A percentile compares a stretch with the other conserved stretches of the same genome.
Conservation (phyloP, 2,113 vertebrate genomes). For the Alethe castanea region DNA sequence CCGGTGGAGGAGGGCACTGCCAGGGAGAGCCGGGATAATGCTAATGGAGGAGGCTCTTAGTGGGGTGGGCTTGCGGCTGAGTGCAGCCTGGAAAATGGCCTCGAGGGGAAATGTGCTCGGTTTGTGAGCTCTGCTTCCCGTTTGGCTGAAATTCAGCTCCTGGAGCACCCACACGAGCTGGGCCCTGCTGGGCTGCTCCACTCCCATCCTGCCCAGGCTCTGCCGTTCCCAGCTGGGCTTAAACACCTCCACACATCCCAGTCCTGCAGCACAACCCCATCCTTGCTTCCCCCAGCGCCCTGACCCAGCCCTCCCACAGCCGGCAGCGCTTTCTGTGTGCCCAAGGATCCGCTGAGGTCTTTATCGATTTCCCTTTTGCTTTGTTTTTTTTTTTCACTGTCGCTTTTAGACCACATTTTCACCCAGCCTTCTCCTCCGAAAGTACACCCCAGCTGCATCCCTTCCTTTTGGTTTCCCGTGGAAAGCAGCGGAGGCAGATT, state of each 20-base stretch:
- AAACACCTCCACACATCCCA: neutral
- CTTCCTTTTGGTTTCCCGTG: neutral
- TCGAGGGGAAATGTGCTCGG: neutral
- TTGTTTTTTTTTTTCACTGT: neutral
- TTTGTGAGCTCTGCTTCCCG: neutral
- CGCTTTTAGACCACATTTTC: neutral
- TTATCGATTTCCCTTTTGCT: neutral
- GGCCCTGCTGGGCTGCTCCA: fast-evolving
- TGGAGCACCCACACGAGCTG: neutral
- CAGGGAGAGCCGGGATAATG: neutral
- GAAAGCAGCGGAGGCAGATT: neutral
- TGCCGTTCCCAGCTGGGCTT: neutral
- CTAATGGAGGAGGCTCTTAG: conserved; percentile 19
- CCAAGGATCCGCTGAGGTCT: neutral
- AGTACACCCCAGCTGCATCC: neutral
- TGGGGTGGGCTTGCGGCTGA: neutral
- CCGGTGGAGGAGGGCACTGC: neutral
- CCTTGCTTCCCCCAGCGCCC: neutral
- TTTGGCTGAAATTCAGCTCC: neutral
- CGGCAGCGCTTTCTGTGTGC: neutral
- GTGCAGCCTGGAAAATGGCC: conserved; percentile 2
- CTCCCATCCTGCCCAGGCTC: fast-evolving
- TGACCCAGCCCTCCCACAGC: neutral
- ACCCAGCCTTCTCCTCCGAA: neutral
- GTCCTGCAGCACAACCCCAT: neutral